Evolutionary conservation across 2,113 vertebrate genomes (phyloP), one percentile per base, ranked within the genome.

Genomic region (Coturnix japonica): DNA sequence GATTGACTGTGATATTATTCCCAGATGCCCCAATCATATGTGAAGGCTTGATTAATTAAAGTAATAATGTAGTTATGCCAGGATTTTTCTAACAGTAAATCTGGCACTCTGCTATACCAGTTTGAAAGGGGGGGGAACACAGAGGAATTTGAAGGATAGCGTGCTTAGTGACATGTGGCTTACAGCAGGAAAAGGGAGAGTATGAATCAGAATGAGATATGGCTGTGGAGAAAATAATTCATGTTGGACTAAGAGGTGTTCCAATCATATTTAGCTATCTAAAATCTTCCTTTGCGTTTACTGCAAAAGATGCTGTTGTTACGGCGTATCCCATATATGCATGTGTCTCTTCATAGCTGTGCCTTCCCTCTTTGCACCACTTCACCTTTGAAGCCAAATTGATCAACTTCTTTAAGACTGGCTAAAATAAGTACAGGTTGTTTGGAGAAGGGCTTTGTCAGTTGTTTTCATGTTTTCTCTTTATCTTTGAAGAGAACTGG

Each of bases 41-140:
- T 66, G 87, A 59, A 71, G 28, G 41, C 46, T 85, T 85, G 89
- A 91, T 82, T 87, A 92, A 95, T 95, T 95, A 89, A 94, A 83
- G 60, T 77, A 84, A 85, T 87, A 81, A 65, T 2, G 12, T 63
- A 79, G 74, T 59, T 70, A 61, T 30, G 8, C 22, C 54, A 78
- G 46, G 64, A 85, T 85, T 92, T 91, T 85, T 72, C 26, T 73
- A 63, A 39, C 67, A 85, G 60, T 93, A 85, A 71, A 76, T 91
- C 78, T 95, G 75, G 30, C 28, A 43, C 0, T 1, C 47, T 83
- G 47, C 16, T 85, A 16, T 44, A 64, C 56, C 67, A 56, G 13
- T 70, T 91, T 0, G 4, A 85, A 90, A 77, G 63, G 69, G 57
- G 57, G 44, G 57, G 47, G 46, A 79, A 41, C 74, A 16, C 30